Conservation (phyloP, 2,888 invertebrate species). For the Apoda limacodes region DNA sequence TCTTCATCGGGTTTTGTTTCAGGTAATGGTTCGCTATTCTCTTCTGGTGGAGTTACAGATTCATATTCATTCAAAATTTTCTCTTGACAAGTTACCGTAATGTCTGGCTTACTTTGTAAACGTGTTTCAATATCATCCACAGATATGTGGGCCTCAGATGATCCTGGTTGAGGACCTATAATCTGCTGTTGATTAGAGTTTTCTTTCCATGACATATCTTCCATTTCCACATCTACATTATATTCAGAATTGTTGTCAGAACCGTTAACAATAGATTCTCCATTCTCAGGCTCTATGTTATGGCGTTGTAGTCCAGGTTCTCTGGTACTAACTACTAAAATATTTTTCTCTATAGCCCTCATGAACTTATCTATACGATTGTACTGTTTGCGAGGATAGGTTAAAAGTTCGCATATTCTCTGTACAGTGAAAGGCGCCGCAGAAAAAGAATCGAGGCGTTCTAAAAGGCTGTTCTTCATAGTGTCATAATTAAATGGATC, state of each 20-base stretch:
- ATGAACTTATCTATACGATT: conserved; percentile 96
- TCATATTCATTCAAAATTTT: conserved; percentile 39
- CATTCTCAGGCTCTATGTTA: conserved; percentile 75
- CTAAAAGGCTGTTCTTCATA: conserved; percentile 85
- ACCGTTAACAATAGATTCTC: conserved; percentile 72
- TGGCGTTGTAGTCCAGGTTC: conserved; percentile 74
- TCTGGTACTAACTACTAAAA: conserved; percentile 84
- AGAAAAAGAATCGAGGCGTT: conserved; percentile 84
- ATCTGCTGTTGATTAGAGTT: conserved; percentile 36
- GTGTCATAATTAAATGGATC: conserved; percentile 91
- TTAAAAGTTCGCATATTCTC: conserved; percentile 93
- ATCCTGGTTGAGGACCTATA: conserved; percentile 49
- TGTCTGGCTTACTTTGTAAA: conserved; percentile 57
- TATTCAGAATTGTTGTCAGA: conserved; percentile 67
- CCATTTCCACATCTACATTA: conserved; percentile 67
- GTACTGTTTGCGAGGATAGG: conserved; percentile 93
- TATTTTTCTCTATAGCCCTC: conserved; percentile 96
- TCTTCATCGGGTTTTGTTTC: conserved; percentile 25
- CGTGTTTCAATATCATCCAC: conserved; percentile 52
- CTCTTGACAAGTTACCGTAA: conserved; percentile 28
- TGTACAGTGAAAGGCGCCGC: conserved; percentile 97
- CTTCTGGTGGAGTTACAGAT: conserved; percentile 43
- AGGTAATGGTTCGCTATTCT: conserved; percentile 25
- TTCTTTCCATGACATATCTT: conserved; percentile 63
- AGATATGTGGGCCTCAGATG: conserved; percentile 51